A percentile compares a stretch with the other conserved stretches of the same genome.
Conservation (phyloP, 2,113 vertebrate genomes). For the Triplophysa rosa region DNA sequence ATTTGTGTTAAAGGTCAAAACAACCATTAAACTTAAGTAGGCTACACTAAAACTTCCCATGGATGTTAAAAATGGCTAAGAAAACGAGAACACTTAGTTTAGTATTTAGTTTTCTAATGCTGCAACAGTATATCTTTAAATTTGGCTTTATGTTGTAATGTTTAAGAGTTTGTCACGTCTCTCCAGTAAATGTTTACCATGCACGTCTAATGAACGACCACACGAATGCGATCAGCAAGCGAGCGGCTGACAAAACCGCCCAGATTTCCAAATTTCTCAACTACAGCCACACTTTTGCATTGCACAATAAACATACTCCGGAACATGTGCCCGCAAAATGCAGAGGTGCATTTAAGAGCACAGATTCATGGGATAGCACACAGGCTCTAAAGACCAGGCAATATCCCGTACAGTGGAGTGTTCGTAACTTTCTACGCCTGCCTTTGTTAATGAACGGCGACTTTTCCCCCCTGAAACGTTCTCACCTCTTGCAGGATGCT, state of each 20-base stretch:
- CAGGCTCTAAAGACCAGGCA: background rate
- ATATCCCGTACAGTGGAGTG: background rate
- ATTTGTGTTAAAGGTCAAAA: no score
- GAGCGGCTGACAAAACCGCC: background rate
- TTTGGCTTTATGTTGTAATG: background rate
- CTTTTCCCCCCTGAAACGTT: slow-evolving; percentile 16
- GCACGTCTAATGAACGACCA: background rate
- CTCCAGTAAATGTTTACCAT: slow-evolving; percentile 7
- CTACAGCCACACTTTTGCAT: background rate
- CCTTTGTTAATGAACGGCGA: slow-evolving; percentile 18
- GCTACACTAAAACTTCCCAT: no score
- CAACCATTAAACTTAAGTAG: no score
- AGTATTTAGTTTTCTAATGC: background rate
- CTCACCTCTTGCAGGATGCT: background rate
- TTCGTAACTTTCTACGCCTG: background rate
- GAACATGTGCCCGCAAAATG: background rate
- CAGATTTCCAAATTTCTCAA: background rate
- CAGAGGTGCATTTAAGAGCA: background rate
- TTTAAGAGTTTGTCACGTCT: background rate
- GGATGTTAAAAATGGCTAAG: no score
- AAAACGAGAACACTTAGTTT: background rate
- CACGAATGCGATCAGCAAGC: background rate
- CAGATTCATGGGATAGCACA: background rate
- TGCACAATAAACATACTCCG: background rate
- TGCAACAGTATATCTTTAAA: background rate